phyloP scores from a whole-genome alignment of 2,888 invertebrate species.

The Drosophila paramelanica region DNA sequence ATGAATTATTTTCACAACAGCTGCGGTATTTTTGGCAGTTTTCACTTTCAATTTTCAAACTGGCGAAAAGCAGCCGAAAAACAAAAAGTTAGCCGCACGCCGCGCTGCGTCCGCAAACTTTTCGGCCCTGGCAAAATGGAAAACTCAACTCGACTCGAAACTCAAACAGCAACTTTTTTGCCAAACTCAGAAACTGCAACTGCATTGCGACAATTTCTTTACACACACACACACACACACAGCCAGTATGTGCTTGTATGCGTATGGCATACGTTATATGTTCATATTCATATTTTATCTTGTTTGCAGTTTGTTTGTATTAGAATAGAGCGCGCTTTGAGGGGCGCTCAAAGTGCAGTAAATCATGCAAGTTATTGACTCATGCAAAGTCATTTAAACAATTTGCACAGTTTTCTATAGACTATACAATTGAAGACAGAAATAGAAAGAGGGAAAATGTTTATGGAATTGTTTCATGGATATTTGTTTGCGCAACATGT shows the following conservation, averaged over 20 bases:
- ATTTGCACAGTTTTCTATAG: constrained; percentile 55
- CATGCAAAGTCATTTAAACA: constrained; percentile 63
- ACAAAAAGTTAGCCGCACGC: constrained; percentile 45
- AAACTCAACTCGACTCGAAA: constrained; percentile 44
- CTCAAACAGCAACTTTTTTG: constrained; percentile 55
- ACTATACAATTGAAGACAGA: constrained; percentile 49
- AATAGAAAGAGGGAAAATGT: constrained; percentile 16
- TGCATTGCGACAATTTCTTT: constrained; percentile 72
- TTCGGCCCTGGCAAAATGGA: constrained; percentile 43
- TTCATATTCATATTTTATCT: constrained; percentile 69
- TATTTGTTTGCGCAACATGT: constrained; percentile 54
- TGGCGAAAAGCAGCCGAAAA: constrained; percentile 25
- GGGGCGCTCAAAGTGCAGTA: constrained; percentile 36
- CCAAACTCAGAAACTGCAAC: constrained; percentile 61
- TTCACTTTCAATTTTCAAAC: constrained; percentile 55
- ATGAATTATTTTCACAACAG: constrained; percentile 49
- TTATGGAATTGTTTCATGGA: constrained; percentile 20
- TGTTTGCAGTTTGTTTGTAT: constrained; percentile 52
- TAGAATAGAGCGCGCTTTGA: constrained; percentile 35
- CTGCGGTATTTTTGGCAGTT: constrained; percentile 51
- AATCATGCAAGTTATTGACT: constrained; percentile 64
- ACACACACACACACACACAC: constrained; percentile 12
- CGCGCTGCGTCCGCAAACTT: constrained; percentile 40
- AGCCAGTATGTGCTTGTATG: constrained; percentile 6
- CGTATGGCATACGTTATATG: constrained; percentile 47